Percentiles rank a stretch among this genome's conserved stretches.
Evolutionary conservation across 2,113 vertebrate species (phyloP).

Genomic region (Sarotherodon lohbergeri): DNA sequence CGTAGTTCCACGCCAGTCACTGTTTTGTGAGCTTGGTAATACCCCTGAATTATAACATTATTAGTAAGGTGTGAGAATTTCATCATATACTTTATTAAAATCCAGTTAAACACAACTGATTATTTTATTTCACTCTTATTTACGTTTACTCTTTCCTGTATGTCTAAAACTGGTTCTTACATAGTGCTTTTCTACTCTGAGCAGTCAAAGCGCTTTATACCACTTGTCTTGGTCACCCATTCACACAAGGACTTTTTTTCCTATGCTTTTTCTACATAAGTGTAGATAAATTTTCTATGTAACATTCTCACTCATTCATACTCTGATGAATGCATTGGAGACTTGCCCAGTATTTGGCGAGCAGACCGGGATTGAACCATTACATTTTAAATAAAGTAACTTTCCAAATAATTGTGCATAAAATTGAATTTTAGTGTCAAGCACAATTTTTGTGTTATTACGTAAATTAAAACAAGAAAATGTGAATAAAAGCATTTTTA

Average conservation of each 20-base stretch:
- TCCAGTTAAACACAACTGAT: neutral
- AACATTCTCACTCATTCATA: neutral
- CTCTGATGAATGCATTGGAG: neutral
- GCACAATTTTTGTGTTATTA: neutral
- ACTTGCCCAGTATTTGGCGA: neutral
- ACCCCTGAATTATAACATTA: neutral
- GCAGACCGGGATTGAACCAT: neutral
- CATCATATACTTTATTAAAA: neutral
- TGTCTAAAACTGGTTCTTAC: neutral
- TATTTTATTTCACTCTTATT: neutral
- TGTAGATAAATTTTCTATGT: no score
- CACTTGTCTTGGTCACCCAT: no score
- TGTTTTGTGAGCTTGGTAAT: neutral
- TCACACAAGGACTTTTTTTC: no score
- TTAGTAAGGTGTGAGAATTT: neutral
- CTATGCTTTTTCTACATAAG: no score
- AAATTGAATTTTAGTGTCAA: neutral
- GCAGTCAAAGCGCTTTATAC: neutral
- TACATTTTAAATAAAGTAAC: neutral
- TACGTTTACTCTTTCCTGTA: neutral
- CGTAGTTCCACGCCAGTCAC: neutral
- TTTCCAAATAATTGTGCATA: neutral
- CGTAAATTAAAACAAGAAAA: neutral
- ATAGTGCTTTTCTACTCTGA: neutral
- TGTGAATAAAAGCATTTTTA: neutral